Base-by-base conservation (phyloP, 1,140 invertebrate genomes). In the Drosophila pseudoobscura region DNA sequence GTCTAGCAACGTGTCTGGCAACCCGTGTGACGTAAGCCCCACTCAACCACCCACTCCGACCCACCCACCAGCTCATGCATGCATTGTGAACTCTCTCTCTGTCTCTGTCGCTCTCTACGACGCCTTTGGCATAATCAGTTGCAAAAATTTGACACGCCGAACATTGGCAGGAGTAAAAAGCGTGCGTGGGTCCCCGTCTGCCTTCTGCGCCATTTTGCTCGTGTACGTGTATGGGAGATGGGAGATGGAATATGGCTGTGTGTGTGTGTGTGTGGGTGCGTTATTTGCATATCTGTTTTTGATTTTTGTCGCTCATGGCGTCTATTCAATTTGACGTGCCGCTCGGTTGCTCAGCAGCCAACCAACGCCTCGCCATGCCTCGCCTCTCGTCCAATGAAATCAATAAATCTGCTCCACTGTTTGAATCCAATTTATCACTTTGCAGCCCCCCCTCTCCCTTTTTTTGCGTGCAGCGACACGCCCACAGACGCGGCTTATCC, bases 371-470 rank as follows among this genome's bases (percentile, higher is more conserved):
- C 58, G 15, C 15, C 15, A 15, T 15, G 69, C 60, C 26, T 46
- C 29, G 22, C 61, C 43, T 17, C 31, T 17, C 55, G 61, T 59
- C 46, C 73, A 75, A 85, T 80, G 80, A 89, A 88, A 88, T 88
- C 83, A 88, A 88, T 88, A 88, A 88, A 88, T 88, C 83, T 88
- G 83, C 83, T 88, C 68, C 84, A 79, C 75, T 75, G 84, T 88
- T 83, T 88, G 79, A 83, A 88, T 88, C 84, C 83, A 88, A 88
- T 88, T 88, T 88, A 88, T 88, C 83, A 88, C 83, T 88, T 88
- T 88, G 58, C 72, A 63, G 63, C 31, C 46, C 44, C 26, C 47
- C 6, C 35, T 13, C 20, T 53, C 45, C 47, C 70, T 45, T 45
- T 63, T 63, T 63, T 69, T 45, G 51, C 45, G 52, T 60, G 61